Evolutionary conservation across 2,888 invertebrate species (phyloP).

Genomic region (Lagria hirta): DNA sequence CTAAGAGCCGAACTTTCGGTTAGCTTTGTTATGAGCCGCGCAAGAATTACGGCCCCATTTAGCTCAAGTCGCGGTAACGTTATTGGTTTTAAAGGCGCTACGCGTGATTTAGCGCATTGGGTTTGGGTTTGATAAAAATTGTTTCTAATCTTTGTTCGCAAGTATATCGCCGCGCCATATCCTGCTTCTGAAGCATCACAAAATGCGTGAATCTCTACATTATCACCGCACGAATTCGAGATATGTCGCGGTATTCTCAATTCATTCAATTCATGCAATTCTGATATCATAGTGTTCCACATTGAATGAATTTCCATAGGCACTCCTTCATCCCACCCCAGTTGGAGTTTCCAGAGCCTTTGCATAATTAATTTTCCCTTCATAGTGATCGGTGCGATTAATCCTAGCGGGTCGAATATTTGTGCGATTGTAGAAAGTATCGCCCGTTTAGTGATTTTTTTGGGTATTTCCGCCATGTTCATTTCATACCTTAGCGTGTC

Average conservation of each 20-base stretch:
- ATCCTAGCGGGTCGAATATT: conserved; percentile 23
- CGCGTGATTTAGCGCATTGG: conserved; percentile 22
- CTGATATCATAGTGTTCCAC: conserved; percentile 14
- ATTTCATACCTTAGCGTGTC: not conserved
- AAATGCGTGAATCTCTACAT: conserved; percentile 29
- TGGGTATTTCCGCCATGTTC: not conserved
- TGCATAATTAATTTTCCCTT: conserved; percentile 21
- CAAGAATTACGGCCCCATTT: conserved; percentile 6
- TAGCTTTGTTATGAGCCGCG: conserved; percentile 2
- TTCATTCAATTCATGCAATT: conserved; percentile 8
- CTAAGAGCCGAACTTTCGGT: conserved; percentile 12
- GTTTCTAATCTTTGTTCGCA: not conserved
- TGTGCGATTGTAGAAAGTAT: conserved; percentile 21
- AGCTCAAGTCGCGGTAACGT: conserved; percentile 24
- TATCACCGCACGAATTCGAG: conserved; percentile 3
- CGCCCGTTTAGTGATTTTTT: conserved; percentile 12
- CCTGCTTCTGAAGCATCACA: conserved; percentile 28
- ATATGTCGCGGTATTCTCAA: conserved; percentile 14
- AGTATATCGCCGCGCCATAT: conserved; percentile 28
- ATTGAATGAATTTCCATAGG: conserved; percentile 4
- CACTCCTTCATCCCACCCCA: conserved; percentile 9
- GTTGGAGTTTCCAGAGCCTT: conserved; percentile 14
- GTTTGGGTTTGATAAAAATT: conserved; percentile 2
- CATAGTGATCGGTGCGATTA: conserved; percentile 14
- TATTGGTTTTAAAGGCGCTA: conserved; percentile 25